These are phyloP conservation scores for Rhynchomys soricoides DNA, from an alignment of 2,113 vertebrate species.

Conservation along the genomic window DNA sequence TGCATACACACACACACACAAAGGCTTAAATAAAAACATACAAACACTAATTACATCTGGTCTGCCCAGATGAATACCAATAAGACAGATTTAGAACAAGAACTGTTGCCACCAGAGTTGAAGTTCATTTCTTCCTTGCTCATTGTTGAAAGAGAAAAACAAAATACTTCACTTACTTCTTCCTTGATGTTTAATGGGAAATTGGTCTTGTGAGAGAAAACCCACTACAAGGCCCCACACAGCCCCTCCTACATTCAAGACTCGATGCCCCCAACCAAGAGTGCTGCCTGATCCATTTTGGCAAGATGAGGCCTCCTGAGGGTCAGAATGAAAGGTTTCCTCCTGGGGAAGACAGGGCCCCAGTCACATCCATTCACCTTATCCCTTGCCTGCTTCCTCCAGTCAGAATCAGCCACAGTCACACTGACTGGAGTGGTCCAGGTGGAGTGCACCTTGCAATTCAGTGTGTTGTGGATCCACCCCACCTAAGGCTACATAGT, in stretches of 20 bases:
- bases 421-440: background rate
- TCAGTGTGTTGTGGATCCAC: background rate
- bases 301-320: background rate
- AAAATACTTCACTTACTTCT: background rate
- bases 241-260: background rate
- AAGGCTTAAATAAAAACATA: background rate
- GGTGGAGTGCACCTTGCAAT: too few species aligned
- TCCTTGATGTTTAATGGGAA: background rate
- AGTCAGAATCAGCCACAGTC: background rate
- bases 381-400: background rate
- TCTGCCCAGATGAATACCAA: background rate
- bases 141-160: background rate
- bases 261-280: background rate
- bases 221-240: background rate
- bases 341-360: background rate
- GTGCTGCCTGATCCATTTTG: too few species aligned
- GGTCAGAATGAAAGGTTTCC: background rate
- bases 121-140: background rate
- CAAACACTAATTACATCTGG: background rate
- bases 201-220: background rate
- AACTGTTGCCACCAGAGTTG: too few species aligned
- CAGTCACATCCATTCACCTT: fast-evolving
- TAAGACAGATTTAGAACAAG: background rate
- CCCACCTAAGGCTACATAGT: background rate
- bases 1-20: background rate